Evolutionary conservation across 2,797 vertebrate genomes (phyloP), one percentile per base, ranked within the genome.

Genomic region (Crypturellus tataupa): DNA sequence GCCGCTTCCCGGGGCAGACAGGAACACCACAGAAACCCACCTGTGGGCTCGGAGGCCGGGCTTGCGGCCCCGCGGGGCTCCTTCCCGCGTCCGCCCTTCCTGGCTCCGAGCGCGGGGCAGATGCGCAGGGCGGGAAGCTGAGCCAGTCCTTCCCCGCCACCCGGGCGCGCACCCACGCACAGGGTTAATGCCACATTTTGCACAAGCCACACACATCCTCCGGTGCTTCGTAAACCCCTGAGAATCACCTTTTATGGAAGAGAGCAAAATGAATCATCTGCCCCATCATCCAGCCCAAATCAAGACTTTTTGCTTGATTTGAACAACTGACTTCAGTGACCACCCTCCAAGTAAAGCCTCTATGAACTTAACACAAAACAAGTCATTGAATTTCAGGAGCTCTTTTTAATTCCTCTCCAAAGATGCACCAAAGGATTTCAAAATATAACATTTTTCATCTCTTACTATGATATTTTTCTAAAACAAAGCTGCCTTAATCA

Each of bases 401-500:
- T 80, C 63, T 69, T 89, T 60, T 47, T 33, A 23, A 21, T 53
- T 53, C 29, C 16, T 29, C 25, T 14, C 83, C 49, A 70, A 72
- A 59, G 13, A 55, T 0, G 35, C 72, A 55, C 27, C 58, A 64
- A 87, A 80, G 35, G 3, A 46, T 10, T 31, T 84, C 56, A n/a
- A 80, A 81, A 80, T 37, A 39, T 70, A 75, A 69, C 4, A 19
- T 16, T 92, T 80, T 84, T 84, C 73, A 64, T 21, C 47, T 21
- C 51, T 37, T 23, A 42, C 29, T 19, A 55, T 3, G 62, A 31
- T 59, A 60, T 55, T 88, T 62, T 80, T 76, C 71, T 49, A 10
- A 4, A 77, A 80, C 81, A 85, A 90, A 85, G 67, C 81, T 81
- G 81, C 85, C 83, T 79, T 92, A 87, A 85, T 40, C 35, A 46